Evolutionary conservation across 2,888 invertebrate species (phyloP), one percentile per base, ranked within the genome.

Genomic region (Lomographa bimaculata): DNA sequence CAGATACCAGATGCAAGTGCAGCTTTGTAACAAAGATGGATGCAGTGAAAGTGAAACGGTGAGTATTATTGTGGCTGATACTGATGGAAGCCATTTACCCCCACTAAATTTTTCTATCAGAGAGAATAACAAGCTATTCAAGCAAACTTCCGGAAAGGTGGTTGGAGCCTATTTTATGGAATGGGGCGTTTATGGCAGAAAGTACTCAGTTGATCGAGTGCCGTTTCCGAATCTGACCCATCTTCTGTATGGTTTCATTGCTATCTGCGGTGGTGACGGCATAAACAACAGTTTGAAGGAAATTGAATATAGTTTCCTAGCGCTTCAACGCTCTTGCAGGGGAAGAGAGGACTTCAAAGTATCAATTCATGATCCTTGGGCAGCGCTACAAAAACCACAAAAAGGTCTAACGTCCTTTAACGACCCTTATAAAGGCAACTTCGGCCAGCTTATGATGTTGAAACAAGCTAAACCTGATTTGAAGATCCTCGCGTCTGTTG

Each of bases 221-320:
- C 89, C 89, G 1, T 66, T 89, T 8, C 87, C 87, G 0, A 89
- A 89, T 44, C 57, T 89, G 6, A 86, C 87, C 4, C 89, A 89
- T 67, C 68, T 89, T 35, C 56, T 89, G 1, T 89, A 89, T 42
- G 89, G 89, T 27, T 89, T 89, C 47, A 87, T 89, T 30, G 89
- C 89, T 23, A 89, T 89, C 35, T 89, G 89, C 34, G 89, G 89
- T 8, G 89, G 89, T 28, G 89, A 89, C 38, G 89, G 89, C 27
- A 89, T 89, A 48, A 89, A 89, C 36, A 89, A 89, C 74, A 89
- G 89, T 60, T 79, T 89, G 49, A 89, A 89, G 34, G 89, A 89
- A 62, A 87, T 89, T 2, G 89, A 89, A 60, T 84, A 84, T 35
- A 89, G 89, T 60, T 89, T 89, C 62, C 87, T 81, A 69, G 89